phyloP scores from a whole-genome alignment of 1,140 invertebrate species.

The Diorhabda elongata region DNA sequence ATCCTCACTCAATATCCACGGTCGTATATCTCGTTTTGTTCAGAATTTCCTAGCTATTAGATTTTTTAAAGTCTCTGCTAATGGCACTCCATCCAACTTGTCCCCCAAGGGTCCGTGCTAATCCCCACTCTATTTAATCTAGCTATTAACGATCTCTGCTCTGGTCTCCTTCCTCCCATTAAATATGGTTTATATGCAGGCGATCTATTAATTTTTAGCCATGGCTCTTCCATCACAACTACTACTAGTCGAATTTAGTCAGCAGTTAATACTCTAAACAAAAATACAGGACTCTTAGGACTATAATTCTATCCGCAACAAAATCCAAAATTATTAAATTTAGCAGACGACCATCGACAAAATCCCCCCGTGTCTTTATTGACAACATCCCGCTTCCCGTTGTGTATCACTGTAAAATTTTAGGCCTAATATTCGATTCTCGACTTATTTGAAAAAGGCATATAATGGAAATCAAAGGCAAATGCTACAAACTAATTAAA shows the following conservation, averaged over 20 bases:
- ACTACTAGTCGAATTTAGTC: background rate
- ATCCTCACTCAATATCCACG: too few relatives aligned
- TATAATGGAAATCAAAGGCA: background rate
- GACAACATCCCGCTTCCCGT: background rate
- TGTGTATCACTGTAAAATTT: background rate
- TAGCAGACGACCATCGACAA: background rate
- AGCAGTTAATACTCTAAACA: background rate
- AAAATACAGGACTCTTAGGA: background rate
- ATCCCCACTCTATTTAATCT: background rate
- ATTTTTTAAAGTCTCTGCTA: too few relatives aligned
- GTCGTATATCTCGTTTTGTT: too few relatives aligned
- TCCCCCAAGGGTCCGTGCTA: too few relatives aligned
- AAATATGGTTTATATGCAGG: background rate
- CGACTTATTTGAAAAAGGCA: background rate
- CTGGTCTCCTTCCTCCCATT: background rate
- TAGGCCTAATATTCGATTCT: background rate
- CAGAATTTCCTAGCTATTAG: too few relatives aligned
- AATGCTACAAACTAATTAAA: background rate
- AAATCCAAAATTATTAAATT: too few relatives aligned
- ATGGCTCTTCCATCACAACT: background rate
- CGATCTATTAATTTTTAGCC: background rate
- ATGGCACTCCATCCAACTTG: too few relatives aligned
- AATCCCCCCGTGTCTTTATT: background rate
- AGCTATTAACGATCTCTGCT: background rate
- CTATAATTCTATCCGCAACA: too few relatives aligned